These are phyloP conservation scores for Trichopria drosophilae DNA, from an alignment of 2,888 invertebrate species.

Conservation along the genomic window DNA sequence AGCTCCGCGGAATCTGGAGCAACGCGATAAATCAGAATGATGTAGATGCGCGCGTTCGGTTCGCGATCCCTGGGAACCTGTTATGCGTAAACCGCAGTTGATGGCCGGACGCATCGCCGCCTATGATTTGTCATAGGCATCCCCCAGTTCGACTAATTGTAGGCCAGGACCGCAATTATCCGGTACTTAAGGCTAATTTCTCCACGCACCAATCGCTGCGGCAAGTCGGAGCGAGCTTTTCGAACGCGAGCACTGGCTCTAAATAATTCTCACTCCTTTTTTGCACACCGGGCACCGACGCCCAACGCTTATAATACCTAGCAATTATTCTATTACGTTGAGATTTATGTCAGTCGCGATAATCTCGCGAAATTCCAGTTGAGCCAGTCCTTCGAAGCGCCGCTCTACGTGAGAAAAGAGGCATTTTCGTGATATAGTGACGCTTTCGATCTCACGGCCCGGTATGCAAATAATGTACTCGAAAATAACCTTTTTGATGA, in stretches of 20 bases:
- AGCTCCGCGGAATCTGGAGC: conserved; percentile 36
- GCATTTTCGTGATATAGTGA: too few species aligned
- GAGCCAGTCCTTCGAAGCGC: too few species aligned
- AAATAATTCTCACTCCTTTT: too few species aligned
- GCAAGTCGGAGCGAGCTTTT: conserved; percentile 34
- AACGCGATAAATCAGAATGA: conserved; percentile 45
- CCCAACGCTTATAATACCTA: conserved; percentile 29
- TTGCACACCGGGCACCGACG: too few species aligned
- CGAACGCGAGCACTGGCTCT: too few species aligned
- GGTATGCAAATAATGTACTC: too few species aligned
- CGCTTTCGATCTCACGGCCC: too few species aligned
- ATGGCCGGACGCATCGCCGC: conserved; percentile 21
- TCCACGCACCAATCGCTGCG: conserved; percentile 11
- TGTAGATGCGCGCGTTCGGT: conserved; percentile 36
- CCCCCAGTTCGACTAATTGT: conserved; percentile 38
- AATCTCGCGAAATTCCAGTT: conserved; percentile 38
- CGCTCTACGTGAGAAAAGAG: too few species aligned
- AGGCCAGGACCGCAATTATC: conserved; percentile 40
- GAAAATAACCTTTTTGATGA: too few species aligned
- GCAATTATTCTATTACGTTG: conserved; percentile 49
- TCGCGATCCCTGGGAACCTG: conserved; percentile 40
- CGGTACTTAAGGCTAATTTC: conserved; percentile 37
- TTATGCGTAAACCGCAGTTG: conserved; percentile 33
- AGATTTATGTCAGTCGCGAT: conserved; percentile 42
- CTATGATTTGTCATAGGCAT: conserved; percentile 47